Base-by-base conservation (phyloP, 2,113 vertebrate species). In the Festucalex cinctus region DNA sequence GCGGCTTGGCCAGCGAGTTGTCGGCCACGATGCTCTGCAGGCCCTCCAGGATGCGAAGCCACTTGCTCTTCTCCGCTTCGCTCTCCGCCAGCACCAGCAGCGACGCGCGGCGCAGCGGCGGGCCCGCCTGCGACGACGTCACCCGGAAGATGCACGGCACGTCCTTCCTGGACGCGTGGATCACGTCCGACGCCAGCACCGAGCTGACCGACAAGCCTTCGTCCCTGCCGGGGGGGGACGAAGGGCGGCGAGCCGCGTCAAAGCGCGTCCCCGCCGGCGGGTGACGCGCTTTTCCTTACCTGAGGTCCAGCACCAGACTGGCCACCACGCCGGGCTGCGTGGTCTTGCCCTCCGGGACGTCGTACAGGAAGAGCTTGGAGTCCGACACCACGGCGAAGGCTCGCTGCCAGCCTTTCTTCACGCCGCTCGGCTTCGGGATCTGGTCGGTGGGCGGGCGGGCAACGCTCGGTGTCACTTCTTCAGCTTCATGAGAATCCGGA, bases 371-470 rank as follows among this genome's bases (percentile, higher is more conserved):
- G 6, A 99, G 94, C 78, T 95, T 98, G 70, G 95, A 98, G 88
- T 99, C 97, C 2, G 95, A 99, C 32, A 98, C 95, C 74, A 98
- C 93, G 0, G 97, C 96, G 1, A 93, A 96, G 0, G 94, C 96
- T 62, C 95, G 91, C 87, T 99, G 97, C 97, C 97, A 99, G 4
- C 97, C 97, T 49, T 96, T 98, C 88, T 96, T 98, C 86, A 99
- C 97, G 1, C 97, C 97, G 0, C 94, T 98, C 41, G 97, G 97
- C 83, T 98, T 99, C 0, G 97, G 97, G 79, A 98, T 92, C 97
- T 99, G 78, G 26, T n/a, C n/a, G n/a, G n/a, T n/a, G n/a, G n/a
- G n/a, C n/a, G n/a, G n/a, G n/a, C n/a, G n/a, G n/a, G n/a, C n/a
- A n/a, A n/a, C n/a, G n/a, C n/a, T n/a, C n/a, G n/a, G n/a, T n/a